phyloP scores from a whole-genome alignment of 2,113 vertebrate species.

The Ptilonorhynchus violaceus region DNA sequence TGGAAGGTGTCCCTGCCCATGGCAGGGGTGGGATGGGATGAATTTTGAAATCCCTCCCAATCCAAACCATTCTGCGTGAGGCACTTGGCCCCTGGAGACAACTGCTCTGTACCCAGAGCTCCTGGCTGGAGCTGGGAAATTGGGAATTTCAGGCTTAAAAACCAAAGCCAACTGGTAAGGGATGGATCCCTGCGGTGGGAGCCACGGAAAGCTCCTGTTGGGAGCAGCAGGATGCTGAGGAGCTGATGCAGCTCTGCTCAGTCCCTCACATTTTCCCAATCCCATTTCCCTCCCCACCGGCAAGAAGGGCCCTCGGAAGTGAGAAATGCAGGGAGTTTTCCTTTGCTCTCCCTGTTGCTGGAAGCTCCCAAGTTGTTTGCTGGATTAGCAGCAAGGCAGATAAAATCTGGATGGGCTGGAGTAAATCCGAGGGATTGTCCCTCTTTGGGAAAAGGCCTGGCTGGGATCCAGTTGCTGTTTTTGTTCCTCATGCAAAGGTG shows the following conservation, averaged over 20 bases:
- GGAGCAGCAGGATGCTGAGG: background rate
- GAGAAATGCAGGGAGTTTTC: background rate
- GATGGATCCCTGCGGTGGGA: fast-evolving
- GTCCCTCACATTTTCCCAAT: background rate
- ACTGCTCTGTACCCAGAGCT: fast-evolving
- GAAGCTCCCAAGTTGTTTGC: background rate
- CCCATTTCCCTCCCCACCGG: background rate
- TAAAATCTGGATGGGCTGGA: background rate
- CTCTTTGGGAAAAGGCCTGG: conserved; percentile 6
- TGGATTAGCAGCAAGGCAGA: background rate
- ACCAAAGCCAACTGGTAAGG: background rate
- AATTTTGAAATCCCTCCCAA: background rate
- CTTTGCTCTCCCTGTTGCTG: background rate
- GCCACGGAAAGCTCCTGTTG: background rate
- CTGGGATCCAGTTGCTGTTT: background rate
- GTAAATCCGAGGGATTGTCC: background rate
- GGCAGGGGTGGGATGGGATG: background rate
- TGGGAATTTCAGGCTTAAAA: background rate
- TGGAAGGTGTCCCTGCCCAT: background rate
- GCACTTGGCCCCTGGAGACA: background rate
- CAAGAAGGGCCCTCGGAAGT: background rate
- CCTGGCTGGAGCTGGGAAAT: background rate
- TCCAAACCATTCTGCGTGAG: background rate
- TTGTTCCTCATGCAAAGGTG: background rate
- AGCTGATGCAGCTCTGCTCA: background rate